Evolutionary conservation across 2,797 vertebrate species (phyloP).

Genomic region (Aselliscus stoliczkanus): DNA sequence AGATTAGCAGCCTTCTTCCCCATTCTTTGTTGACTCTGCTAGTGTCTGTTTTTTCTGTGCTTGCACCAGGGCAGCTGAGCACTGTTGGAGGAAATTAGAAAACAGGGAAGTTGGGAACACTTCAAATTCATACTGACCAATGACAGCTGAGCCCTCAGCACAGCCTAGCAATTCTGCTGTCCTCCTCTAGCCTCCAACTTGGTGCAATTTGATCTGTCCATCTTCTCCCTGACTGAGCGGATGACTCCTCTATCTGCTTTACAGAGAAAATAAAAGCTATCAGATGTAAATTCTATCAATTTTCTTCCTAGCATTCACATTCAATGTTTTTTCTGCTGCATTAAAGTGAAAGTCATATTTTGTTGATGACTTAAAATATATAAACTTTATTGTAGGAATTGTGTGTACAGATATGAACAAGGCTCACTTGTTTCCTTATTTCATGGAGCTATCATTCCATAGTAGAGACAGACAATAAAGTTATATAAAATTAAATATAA

Average conservation of each 20-base stretch:
- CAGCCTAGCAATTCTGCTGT: background rate
- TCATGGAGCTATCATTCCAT: background rate
- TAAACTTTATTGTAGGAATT: background rate
- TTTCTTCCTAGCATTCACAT: background rate
- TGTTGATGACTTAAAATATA: background rate
- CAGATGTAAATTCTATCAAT: background rate
- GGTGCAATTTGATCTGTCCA: background rate
- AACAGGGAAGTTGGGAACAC: background rate
- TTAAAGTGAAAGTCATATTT: conserved; percentile 2
- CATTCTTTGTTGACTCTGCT: background rate
- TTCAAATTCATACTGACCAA: background rate
- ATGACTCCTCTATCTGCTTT: background rate
- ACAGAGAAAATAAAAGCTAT: background rate
- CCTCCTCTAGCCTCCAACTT: background rate
- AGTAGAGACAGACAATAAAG: background rate
- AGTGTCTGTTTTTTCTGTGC: background rate
- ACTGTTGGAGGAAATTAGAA: background rate
- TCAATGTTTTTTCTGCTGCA: background rate
- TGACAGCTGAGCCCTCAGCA: background rate
- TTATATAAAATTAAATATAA: background rate
- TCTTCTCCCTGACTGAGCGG: background rate
- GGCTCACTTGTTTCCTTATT: background rate
- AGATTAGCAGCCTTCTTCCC: background rate
- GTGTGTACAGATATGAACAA: background rate
- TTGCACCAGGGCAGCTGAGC: background rate